A percentile compares a stretch with the other conserved stretches of the same genome.
Conservation (phyloP, 2,113 vertebrate species). For the Dinomys branickii region DNA sequence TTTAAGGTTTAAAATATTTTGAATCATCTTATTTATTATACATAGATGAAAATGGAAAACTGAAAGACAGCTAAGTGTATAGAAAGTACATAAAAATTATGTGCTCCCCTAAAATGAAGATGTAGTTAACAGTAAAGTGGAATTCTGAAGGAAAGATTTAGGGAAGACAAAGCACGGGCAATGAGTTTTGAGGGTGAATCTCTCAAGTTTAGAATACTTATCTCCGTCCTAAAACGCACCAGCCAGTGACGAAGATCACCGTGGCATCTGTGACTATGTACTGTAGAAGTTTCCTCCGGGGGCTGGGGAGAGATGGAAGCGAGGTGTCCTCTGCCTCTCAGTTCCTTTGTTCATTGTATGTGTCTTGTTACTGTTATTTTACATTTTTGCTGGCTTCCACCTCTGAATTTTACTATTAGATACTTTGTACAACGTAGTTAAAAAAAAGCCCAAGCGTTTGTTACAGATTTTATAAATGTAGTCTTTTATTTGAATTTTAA, state of each 20-base stretch:
- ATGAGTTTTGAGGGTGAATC: background rate
- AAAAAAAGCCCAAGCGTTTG: background rate
- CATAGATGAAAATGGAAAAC: background rate
- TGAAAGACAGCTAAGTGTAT: background rate
- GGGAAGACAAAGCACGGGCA: background rate
- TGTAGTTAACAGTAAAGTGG: background rate
- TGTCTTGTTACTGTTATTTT: background rate
- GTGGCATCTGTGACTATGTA: accelerated
- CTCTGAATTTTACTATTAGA: background rate
- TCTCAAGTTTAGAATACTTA: background rate
- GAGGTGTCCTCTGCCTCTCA: background rate
- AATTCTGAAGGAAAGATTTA: background rate
- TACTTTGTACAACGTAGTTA: background rate
- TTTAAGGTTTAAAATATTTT: background rate
- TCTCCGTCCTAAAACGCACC: background rate
- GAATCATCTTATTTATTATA: background rate
- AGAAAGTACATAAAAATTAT: background rate
- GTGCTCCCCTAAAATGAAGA: background rate
- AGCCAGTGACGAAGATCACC: accelerated
- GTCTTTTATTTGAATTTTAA: background rate
- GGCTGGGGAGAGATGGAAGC: accelerated
- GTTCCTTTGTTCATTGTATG: background rate
- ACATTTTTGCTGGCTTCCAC: background rate
- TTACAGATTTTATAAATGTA: background rate
- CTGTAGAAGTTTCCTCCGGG: background rate